Base-by-base conservation (phyloP, 2,888 invertebrate species). In the Meteorus cinctellus region DNA sequence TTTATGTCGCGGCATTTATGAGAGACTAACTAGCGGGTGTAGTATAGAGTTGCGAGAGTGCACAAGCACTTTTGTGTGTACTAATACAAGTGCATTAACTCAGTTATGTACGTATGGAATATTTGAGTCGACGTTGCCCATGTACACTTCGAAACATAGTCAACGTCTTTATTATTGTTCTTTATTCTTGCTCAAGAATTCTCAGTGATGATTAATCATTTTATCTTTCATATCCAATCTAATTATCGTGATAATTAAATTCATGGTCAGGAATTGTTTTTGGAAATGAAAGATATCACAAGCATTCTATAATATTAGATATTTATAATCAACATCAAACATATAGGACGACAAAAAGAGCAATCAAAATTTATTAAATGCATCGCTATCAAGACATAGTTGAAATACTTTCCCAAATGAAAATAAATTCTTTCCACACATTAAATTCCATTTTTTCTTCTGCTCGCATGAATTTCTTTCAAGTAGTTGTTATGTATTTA, bases 1-100 rank as follows among this genome's bases (percentile, higher is more conserved):
- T 89, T 89, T 89, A 89, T 86, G 86, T 85, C 85, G 84, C 84
- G 83, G 82, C 84, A 60, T 89, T 89, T 89, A 89, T 84, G 89
- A 85, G 87, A 85, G 86, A 84, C 86, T 89, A 89, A 89, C 89
- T 86, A 89, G 89, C 86, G 88, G 89, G 86, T 63, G 41, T 89
- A 85, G 84, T 83, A 55, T 8, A 19, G 19, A 55, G 55, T 55
- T 41, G 41, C 4, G 19, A 76, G 72, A 80, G 79, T 80, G 80
- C 81, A 76, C 82, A 75, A 79, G 82, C 80, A 78, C 81, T 80
- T 41, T 65, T 77, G 73, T 75, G 66, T 65, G 79, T 76, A 69
- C 76, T 74, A 79, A 27, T 10, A 51, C 29, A 29, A 68, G 29
- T 48, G 55, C n/a, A 19, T 12, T 41, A 31, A 68, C 51, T 45